Evolutionary conservation across 2,888 invertebrate species (phyloP).

Genomic region (Dryococelus australis): DNA sequence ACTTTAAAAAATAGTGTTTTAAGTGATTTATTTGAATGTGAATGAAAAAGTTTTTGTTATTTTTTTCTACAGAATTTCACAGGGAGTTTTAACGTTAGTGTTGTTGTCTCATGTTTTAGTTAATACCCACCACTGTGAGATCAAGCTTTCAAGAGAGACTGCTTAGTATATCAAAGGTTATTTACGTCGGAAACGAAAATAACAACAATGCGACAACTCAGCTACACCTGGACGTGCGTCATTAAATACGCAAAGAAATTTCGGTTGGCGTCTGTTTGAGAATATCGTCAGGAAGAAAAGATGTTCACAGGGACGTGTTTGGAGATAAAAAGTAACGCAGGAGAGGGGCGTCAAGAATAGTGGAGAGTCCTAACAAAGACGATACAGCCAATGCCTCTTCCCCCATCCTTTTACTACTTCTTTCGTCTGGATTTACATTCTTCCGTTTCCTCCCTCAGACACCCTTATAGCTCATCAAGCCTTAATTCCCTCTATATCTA

Average conservation of each 20-base stretch:
- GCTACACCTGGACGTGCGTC: no score
- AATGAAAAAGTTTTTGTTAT: no score
- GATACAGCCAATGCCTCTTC: background rate
- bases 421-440: conserved; percentile 24
- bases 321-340: background rate
- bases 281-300: background rate
- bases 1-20: no score
- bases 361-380: conserved; percentile 18
- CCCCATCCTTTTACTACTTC: conserved; percentile 13
- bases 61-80: no score
- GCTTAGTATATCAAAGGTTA: no score
- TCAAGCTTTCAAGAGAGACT: no score
- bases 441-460: conserved; percentile 2
- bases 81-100: no score
- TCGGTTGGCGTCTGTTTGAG: background rate
- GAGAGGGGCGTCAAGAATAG: background rate
- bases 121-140: no score
- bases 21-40: no score
- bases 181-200: no score
- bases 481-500: conserved; percentile 27
- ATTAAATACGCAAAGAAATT: background rate
- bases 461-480: conserved; percentile 30
- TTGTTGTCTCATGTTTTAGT: no score
- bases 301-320: background rate
- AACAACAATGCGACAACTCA: no score